Evolutionary conservation across 2,888 invertebrate species (phyloP).

Genomic region (Pyrocoelia pectoralis): DNA sequence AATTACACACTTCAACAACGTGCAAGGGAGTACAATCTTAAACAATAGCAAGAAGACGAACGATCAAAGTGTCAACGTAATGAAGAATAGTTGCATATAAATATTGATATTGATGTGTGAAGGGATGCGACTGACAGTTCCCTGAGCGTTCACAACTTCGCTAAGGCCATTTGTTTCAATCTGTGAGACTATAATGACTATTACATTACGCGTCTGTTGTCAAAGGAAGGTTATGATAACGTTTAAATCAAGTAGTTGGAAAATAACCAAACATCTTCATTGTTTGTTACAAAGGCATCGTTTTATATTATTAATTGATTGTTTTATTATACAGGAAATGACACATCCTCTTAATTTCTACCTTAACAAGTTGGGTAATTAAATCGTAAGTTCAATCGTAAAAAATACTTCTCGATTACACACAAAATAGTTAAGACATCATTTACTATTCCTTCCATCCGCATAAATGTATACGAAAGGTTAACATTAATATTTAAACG

Average conservation of each 20-base stretch:
- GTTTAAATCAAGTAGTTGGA: constrained; percentile 1
- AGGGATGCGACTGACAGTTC: constrained; percentile 61
- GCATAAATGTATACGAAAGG: too few species aligned
- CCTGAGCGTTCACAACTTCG: constrained; percentile 54
- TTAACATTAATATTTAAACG: too few species aligned
- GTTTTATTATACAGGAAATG: too few species aligned
- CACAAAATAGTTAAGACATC: too few species aligned
- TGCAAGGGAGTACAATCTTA: constrained; percentile 24
- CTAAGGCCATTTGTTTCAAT: constrained; percentile 64
- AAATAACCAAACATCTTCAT: constrained; percentile 1
- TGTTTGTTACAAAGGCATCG: background rate
- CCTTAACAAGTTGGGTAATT: too few species aligned
- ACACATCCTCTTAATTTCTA: too few species aligned
- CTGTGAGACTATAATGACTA: constrained; percentile 57
- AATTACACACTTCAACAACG: background rate
- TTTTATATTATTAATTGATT: too few species aligned
- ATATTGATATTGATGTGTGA: constrained; percentile 63
- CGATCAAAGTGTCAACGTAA: constrained; percentile 57
- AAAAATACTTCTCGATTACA: too few species aligned
- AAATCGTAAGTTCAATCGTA: too few species aligned
- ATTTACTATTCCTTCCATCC: too few species aligned
- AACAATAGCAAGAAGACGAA: constrained; percentile 47
- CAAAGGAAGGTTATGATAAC: constrained; percentile 47
- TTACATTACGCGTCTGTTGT: constrained; percentile 52
- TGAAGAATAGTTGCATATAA: constrained; percentile 59